Evolutionary conservation across 2,888 invertebrate species (phyloP), one percentile per base, ranked within the genome.

Genomic region (Acanthoscelides obtectus): DNA sequence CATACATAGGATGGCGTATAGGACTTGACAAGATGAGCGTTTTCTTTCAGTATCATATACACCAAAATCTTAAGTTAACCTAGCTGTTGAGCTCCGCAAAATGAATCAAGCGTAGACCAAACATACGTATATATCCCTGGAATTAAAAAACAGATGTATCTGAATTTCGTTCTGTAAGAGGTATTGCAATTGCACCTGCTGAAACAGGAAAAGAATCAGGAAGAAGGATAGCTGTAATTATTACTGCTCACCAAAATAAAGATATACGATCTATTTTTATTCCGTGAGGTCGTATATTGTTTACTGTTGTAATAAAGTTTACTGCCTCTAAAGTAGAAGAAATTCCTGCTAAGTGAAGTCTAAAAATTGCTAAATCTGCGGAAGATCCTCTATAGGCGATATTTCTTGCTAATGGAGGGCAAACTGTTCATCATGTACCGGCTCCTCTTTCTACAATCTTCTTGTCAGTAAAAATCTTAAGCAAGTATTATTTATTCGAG

Each of bases 351-450:
- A 93, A 85, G 84, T 94, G 93, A 12, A 94, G 71, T 0, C 92
- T 92, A 83, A 94, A 94, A 88, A 94, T 94, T 64, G 91, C 88
- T 85, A 93, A 83, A 86, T 94, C 94, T 21, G 93, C 91, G 0
- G 92, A 91, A 0, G 89, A 86, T 66, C 92, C 91, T 22, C 88
- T 83, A 84, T 93, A 92, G 0, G 89, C 89, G 80, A 91, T 87
- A 80, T 87, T 88, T 65, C 88, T 83, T 0, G 92, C 89, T 79
- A 93, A 78, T 0, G 93, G 93, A 0, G 93, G 93, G 66, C 93
- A 93, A 17, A 93, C 89, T 64, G 93, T 93, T 90, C 94, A 94
- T 70, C 93, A 93, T 66, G 93, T 93, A 72, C 93, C 93, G 69
- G 89, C 90, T 71, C 93, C n/a, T n/a, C n/a, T n/a, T n/a, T n/a